Evolutionary conservation across 2,113 vertebrate genomes (phyloP).

Genomic region (Mionectes macconnelli): DNA sequence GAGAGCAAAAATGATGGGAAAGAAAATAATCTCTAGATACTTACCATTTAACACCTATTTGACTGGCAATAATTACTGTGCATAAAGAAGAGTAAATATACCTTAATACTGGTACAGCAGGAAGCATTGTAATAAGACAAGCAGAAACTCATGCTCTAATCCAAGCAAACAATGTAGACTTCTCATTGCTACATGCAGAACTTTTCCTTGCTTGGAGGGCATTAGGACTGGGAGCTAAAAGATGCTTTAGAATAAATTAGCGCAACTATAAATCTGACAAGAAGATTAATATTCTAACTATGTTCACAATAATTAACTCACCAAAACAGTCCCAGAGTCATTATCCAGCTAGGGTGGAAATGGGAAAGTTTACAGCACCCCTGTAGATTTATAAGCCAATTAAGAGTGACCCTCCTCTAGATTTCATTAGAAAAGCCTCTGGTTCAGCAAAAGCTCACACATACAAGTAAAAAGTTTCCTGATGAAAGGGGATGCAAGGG

Average conservation of each 20-base stretch:
- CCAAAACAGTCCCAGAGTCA: constrained; percentile 41
- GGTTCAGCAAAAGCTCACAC: constrained; percentile 38
- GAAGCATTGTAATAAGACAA: not conserved
- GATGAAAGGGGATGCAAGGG: not conserved
- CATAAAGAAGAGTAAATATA: not conserved
- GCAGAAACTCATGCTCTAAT: not conserved
- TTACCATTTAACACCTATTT: not conserved
- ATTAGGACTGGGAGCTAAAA: not conserved
- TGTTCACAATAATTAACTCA: constrained; percentile 54
- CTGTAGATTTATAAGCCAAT: constrained; percentile 58
- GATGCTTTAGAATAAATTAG: constrained; percentile 28
- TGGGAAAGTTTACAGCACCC: constrained; percentile 31
- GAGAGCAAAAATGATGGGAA: not conserved
- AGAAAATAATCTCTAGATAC: not conserved
- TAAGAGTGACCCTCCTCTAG: constrained; percentile 26
- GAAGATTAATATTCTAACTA: constrained; percentile 54
- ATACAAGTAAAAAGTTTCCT: not conserved
- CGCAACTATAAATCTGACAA: constrained; percentile 33
- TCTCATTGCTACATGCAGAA: not conserved
- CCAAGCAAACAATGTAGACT: not conserved
- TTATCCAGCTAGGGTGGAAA: constrained; percentile 20
- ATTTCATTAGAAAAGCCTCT: constrained; percentile 39
- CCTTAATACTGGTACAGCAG: not conserved
- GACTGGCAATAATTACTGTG: not conserved
- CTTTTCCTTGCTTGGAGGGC: not conserved